A percentile compares a stretch with the other conserved stretches of the same genome.
Evolutionary conservation across 1,140 invertebrate genomes (phyloP).

Genomic region (Hyles vespertilio): DNA sequence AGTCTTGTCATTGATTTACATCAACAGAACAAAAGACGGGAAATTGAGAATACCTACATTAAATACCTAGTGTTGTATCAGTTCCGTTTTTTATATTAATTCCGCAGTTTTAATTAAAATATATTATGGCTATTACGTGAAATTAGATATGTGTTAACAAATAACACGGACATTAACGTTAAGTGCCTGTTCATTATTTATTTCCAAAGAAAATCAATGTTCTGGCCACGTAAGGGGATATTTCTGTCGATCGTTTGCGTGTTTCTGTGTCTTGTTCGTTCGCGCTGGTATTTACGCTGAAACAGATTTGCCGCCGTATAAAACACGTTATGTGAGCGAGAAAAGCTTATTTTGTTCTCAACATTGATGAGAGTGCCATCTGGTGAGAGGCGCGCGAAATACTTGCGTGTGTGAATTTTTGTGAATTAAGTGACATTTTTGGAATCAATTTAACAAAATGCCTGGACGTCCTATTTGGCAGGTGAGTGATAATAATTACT

Average conservation of each 20-base stretch:
- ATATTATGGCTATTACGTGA: too few species aligned
- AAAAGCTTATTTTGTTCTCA: slow-evolving; percentile 70
- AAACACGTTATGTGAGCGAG: slow-evolving; percentile 72
- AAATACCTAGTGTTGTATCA: too few species aligned
- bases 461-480: slow-evolving; percentile 76
- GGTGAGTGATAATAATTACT: slow-evolving; percentile 41
- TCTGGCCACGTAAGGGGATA: slow-evolving; percentile 48
- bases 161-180: neutral
- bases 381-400: slow-evolving; percentile 54
- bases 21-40: too few species aligned
- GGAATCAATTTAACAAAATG: slow-evolving; percentile 52
- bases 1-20: too few species aligned
- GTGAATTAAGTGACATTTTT: slow-evolving; percentile 33
- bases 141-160: too few species aligned
- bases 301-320: slow-evolving; percentile 62
- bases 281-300: slow-evolving; percentile 61
- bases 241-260: slow-evolving; percentile 55
- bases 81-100: too few species aligned
- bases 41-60: too few species aligned
- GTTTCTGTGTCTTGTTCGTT: slow-evolving; percentile 65
- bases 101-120: too few species aligned
- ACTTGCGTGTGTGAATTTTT: slow-evolving; percentile 34
- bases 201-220: neutral
- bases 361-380: slow-evolving; percentile 72
- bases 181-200: neutral